Evolutionary conservation across 2,113 vertebrate genomes (phyloP).

Genomic region (Neogobius melanostomus): DNA sequence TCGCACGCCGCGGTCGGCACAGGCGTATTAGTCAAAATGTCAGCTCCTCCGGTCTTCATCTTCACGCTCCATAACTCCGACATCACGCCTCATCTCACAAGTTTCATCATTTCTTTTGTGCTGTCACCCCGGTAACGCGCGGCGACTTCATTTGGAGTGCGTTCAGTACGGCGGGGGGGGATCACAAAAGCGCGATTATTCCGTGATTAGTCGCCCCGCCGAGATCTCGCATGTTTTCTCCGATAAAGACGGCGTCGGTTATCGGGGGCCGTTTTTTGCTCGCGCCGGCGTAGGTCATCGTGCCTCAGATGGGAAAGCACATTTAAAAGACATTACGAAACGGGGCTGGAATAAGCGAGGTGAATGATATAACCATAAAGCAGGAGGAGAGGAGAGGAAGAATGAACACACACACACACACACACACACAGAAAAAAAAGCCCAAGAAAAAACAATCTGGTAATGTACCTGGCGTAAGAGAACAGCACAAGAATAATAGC

Average conservation of each 20-base stretch:
- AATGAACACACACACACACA: not conserved
- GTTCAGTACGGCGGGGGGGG: too few species aligned
- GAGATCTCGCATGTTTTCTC: conserved; percentile 42
- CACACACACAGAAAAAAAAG: not conserved
- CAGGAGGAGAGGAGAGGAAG: not conserved
- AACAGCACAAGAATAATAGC: not conserved
- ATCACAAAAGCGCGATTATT: conserved; percentile 41
- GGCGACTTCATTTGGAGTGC: conserved; percentile 42
- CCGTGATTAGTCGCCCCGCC: conserved; percentile 56
- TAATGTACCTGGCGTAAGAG: conserved; percentile 11
- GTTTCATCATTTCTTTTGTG: conserved; percentile 40
- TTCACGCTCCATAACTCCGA: conserved; percentile 67
- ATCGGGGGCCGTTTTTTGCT: not conserved
- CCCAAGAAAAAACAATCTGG: conserved; percentile 1
- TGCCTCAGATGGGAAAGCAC: conserved; percentile 25
- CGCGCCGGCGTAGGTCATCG: conserved; percentile 15
- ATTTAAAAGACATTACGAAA: conserved; percentile 46
- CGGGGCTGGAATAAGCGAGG: conserved; percentile 23
- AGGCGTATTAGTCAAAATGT: conserved; percentile 68
- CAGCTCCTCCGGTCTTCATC: conserved; percentile 64
- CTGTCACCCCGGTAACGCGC: conserved; percentile 21
- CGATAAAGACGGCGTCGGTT: conserved; percentile 4
- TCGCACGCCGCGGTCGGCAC: conserved; percentile 17
- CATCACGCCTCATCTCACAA: conserved; percentile 59
- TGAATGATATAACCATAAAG: conserved; percentile 13